Evolutionary conservation across 2,797 vertebrate genomes (phyloP).

Genomic region (Capromys pilorides): DNA sequence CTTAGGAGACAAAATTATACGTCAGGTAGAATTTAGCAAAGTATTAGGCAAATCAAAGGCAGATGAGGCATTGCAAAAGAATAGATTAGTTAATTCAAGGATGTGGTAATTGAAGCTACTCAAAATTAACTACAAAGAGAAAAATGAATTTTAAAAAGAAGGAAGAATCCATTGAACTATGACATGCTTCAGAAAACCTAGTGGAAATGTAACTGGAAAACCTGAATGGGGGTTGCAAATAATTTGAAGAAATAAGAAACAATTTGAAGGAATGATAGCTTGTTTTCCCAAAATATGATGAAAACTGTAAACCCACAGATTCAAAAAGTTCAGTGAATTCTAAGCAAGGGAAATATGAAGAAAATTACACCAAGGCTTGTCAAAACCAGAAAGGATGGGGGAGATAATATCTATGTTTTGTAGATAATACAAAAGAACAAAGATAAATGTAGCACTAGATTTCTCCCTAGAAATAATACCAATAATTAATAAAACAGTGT

Average conservation of each 20-base stretch:
- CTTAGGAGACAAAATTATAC: background rate
- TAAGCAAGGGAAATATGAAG: background rate
- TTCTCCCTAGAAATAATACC: background rate
- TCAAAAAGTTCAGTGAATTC: background rate
- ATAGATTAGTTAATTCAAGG: background rate
- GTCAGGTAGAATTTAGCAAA: slow-evolving; percentile 2
- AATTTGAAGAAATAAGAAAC: background rate
- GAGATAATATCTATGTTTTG: background rate
- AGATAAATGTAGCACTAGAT: background rate
- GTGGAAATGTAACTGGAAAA: background rate
- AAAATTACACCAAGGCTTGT: background rate
- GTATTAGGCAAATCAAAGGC: background rate
- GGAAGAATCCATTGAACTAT: background rate
- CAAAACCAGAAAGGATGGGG: background rate
- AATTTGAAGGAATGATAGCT: background rate
- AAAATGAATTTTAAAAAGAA: background rate
- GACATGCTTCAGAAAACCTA: background rate
- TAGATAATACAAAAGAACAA: background rate
- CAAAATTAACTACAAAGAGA: background rate
- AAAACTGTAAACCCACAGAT: background rate
- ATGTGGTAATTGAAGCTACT: background rate
- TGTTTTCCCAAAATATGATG: background rate
- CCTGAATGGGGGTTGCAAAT: background rate
- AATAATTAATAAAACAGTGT: background rate
- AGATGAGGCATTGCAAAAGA: background rate